Conservation (phyloP, 2,888 invertebrate species). For the Blastobasis adustella region DNA sequence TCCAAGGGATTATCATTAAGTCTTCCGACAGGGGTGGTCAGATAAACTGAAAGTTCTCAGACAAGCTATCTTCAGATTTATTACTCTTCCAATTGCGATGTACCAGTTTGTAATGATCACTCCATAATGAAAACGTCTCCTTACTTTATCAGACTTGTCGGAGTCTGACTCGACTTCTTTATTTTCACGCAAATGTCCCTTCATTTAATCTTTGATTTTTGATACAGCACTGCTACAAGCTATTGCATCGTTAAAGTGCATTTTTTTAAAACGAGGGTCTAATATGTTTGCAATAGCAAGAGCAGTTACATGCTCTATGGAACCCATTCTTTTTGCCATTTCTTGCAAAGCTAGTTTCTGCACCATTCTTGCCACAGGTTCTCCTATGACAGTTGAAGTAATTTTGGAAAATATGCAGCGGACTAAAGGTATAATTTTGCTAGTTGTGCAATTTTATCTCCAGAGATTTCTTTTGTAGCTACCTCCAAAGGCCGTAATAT, state of each 20-base stretch:
- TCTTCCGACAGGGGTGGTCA: constrained; percentile 15
- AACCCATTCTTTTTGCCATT: constrained; percentile 19
- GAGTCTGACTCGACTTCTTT: constrained; percentile 19
- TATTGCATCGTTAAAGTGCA: constrained; percentile 21
- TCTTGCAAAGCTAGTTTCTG: constrained; percentile 14
- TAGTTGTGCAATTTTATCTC: constrained; percentile 26
- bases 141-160: constrained; percentile 21
- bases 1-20: constrained; percentile 19
- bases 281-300: constrained; percentile 24
- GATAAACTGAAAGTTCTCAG: constrained; percentile 18
- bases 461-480: constrained; percentile 31
- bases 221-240: constrained; percentile 11
- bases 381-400: constrained; percentile 8
- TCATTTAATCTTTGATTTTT: constrained; percentile 14
- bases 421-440: constrained; percentile 22
- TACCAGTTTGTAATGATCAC: constrained; percentile 24
- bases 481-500: constrained; percentile 27
- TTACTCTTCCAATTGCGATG: constrained; percentile 20
- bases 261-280: constrained; percentile 27
- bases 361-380: constrained; percentile 16
- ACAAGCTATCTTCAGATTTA: constrained; percentile 17
- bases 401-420: constrained; percentile 15
- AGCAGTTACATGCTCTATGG: constrained; percentile 16
- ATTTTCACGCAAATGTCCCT: constrained; percentile 9
- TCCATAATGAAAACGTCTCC: constrained; percentile 17